Percentiles rank a stretch among this genome's conserved stretches.
Evolutionary conservation across 1,140 invertebrate genomes (phyloP).

Genomic region (Homarus americanus): DNA sequence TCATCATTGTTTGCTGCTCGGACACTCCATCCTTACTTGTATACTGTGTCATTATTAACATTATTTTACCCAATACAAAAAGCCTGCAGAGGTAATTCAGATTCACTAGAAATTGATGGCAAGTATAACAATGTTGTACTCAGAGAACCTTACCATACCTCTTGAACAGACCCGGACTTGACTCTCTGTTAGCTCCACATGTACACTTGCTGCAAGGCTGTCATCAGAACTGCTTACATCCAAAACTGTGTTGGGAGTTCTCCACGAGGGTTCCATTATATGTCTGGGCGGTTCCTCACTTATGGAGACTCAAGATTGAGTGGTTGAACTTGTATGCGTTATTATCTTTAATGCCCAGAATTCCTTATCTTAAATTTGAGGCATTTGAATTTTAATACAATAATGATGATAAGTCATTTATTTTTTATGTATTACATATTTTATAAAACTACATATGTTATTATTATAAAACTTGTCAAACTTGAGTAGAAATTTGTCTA

Average conservation of each 20-base stretch:
- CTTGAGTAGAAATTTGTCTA: not conserved
- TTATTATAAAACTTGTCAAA: not conserved
- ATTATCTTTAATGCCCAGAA: not conserved
- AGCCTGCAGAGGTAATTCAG: not conserved
- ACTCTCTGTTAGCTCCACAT: conserved; percentile 13
- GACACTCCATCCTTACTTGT: not conserved
- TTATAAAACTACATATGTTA: no score
- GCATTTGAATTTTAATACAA: not conserved
- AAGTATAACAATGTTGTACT: not conserved
- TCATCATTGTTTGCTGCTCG: conserved; percentile 8
- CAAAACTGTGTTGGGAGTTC: conserved; percentile 20
- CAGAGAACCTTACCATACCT: not conserved
- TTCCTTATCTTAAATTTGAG: not conserved
- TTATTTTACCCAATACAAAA: not conserved
- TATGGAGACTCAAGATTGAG: conserved; percentile 40
- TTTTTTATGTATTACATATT: not conserved
- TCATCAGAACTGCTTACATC: conserved; percentile 24
- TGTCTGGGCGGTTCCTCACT: conserved; percentile 50
- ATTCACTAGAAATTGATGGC: not conserved
- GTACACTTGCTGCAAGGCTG: conserved; percentile 50
- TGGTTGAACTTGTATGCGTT: conserved; percentile 30
- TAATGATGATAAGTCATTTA: no score
- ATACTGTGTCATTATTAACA: not conserved
- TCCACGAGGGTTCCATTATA: conserved; percentile 55
- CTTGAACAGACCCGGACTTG: conserved; percentile 39